phyloP scores from a whole-genome alignment of 2,113 vertebrate genomes.

The Panthera tigris region DNA sequence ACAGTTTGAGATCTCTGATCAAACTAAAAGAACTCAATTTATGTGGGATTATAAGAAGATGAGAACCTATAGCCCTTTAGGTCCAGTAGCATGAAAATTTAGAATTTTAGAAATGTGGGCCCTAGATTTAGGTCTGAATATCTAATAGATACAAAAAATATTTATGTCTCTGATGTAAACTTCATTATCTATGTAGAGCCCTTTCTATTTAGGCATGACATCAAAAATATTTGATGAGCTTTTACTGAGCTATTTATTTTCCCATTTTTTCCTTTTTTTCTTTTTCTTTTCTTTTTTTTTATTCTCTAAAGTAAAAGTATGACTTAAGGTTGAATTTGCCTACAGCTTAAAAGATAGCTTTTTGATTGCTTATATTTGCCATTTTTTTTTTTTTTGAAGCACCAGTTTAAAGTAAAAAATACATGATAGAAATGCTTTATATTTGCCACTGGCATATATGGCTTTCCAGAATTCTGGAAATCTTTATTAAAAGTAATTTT shows the following conservation, averaged over 20 bases:
- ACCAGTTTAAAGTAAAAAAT: not conserved
- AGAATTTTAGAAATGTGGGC: constrained; percentile 21
- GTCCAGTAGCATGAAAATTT: not conserved
- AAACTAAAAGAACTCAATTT: not conserved
- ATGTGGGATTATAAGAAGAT: not conserved
- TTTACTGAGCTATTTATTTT: constrained; percentile 25
- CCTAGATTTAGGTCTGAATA: constrained; percentile 43
- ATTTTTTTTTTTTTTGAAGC: not conserved
- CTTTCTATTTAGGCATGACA: not conserved
- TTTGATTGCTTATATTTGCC: constrained; percentile 15
- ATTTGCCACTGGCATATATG: not conserved
- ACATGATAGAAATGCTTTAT: not conserved
- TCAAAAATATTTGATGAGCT: not conserved
- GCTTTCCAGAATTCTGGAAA: constrained; percentile 27
- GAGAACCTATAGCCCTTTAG: not conserved
- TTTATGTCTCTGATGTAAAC: not conserved
- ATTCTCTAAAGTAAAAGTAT: not conserved
- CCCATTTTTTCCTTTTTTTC: not conserved
- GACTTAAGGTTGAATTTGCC: not conserved
- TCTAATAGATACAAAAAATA: not conserved
- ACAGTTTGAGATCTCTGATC: not conserved
- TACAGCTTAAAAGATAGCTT: not conserved
- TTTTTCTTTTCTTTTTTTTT: not conserved
- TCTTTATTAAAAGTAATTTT: constrained; percentile 19
- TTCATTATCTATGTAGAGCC: constrained; percentile 1